Evolutionary conservation across 1,140 invertebrate species (phyloP).

Genomic region (Conus betulinus): DNA sequence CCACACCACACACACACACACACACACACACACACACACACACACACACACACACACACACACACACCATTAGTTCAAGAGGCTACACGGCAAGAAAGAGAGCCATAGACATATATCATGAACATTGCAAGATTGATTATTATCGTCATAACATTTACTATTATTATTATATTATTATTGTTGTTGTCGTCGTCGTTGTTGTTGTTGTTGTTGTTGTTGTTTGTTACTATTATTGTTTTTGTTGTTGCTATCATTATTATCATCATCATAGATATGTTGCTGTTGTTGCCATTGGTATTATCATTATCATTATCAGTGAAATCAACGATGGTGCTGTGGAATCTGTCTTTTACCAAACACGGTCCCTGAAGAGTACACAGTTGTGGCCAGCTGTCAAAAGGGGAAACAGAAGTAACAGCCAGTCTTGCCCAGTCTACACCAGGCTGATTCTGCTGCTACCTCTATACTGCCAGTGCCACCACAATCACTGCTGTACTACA

Average conservation of each 20-base stretch:
- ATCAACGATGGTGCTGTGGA: constrained; percentile 37
- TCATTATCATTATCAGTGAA: constrained; percentile 21
- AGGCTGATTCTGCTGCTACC: too few relatives aligned
- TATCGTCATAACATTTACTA: neutral
- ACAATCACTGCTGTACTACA: too few relatives aligned
- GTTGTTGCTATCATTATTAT: neutral
- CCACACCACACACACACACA: too few relatives aligned
- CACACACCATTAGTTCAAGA: too few relatives aligned
- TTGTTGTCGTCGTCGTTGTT: neutral
- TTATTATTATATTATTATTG: neutral
- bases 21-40: too few relatives aligned
- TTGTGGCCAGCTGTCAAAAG: neutral
- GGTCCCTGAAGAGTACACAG: neutral
- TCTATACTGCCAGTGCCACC: too few relatives aligned
- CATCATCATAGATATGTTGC: neutral
- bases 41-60: too few relatives aligned
- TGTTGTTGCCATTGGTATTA: constrained; percentile 6
- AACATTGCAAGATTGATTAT: too few relatives aligned
- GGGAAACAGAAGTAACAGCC: neutral
- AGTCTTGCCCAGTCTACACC: neutral
- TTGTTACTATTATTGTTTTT: too few relatives aligned
- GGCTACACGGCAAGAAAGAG: constrained; percentile 30
- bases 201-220: neutral
- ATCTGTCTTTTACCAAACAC: constrained; percentile 30
- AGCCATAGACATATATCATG: neutral